Base-by-base conservation (phyloP, 92 coral and sea anemone species). In the Plumapathes pennacea region DNA sequence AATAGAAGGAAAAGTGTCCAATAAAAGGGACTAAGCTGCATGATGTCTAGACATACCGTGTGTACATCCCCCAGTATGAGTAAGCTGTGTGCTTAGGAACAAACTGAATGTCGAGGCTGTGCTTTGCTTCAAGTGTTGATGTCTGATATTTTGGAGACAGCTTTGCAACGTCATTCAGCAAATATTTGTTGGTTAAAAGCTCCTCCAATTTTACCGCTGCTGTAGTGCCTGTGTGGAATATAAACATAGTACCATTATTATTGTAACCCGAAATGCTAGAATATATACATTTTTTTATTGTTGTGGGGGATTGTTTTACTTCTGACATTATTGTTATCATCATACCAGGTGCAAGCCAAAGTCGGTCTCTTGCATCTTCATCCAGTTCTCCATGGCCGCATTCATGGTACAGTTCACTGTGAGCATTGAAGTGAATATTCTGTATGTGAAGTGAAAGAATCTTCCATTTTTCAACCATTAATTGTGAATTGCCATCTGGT, bases 11-110 rank as follows among this genome's bases (percentile, higher is more conserved):
- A 9, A 27, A 17, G 13, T 42, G 0, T 5, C 9, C 38, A 29
- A 0, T 7, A 22, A 9, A 38, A 21, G 24, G 14, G 24, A 39
- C 24, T 3, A 60, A n/a, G 13, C 11, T 20, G 0, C 12, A 49
- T 7, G 55, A 5, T 20, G 15, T 12, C 9, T 25, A 24, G 55
- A 17, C 14, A 46, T 49, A 59, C 77, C 76, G 67, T 18, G 77
- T 40, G 26, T 58, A 77, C 72, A 60, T 77, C 38, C 75, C 77
- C 77, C 72, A 77, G 61, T 77, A 60, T 6, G 84, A 77, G 46
- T 50, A 68, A 9, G 72, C 80, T n/a, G 51, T 72, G 38, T 61
- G 71, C 32, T 72, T 62, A 2, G 72, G 64, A 22, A 62, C 80
- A 33, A 72, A 72, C 11, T 72, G 72, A 14, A 61, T 62, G 32